A percentile compares a stretch with the other conserved stretches of the same genome.
Conservation (phyloP, 2,113 vertebrate genomes). For the Eulacestoma nigropectus region DNA sequence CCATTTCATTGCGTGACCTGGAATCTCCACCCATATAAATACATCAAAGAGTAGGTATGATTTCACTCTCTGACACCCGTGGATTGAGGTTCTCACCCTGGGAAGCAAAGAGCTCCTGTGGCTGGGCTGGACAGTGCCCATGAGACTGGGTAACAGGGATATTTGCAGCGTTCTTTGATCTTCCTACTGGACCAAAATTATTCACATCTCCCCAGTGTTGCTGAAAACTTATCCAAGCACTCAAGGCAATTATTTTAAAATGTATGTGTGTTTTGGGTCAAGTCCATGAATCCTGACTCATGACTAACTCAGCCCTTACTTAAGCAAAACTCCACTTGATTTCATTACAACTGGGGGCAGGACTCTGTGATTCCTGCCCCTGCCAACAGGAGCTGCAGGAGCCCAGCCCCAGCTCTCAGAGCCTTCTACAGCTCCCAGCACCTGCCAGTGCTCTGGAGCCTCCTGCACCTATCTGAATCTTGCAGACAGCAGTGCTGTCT, state of each 20-base stretch:
- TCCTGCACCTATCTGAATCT: not conserved
- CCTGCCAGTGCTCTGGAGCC: not conserved
- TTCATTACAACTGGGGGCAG: not conserved
- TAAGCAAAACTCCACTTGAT: conserved; percentile 52
- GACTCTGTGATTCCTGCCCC: not conserved
- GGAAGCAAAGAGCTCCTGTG: conserved; percentile 40
- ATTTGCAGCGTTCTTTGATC: conserved; percentile 8
- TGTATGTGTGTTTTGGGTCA: conserved; percentile 40
- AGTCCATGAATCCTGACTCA: conserved; percentile 51
- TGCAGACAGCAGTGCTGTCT: not conserved
- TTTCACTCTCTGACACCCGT: conserved; percentile 55
- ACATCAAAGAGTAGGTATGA: conserved; percentile 60
- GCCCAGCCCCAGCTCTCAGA: fast-evolving
- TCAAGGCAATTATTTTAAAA: conserved; percentile 53
- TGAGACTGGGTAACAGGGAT: conserved; percentile 1
- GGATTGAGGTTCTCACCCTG: conserved; percentile 39
- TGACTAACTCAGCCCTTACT: conserved; percentile 57
- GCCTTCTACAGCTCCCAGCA: not conserved
- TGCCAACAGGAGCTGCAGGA: not conserved
- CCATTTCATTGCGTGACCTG: conserved; percentile 54
- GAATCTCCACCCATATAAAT: conserved; percentile 61
- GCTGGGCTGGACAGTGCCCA: conserved; percentile 32
- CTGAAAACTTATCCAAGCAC: conserved; percentile 27
- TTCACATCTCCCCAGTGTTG: conserved; percentile 30
- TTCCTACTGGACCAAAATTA: conserved; percentile 36